phyloP scores from a whole-genome alignment of 64 coral and sea anemone genomes.

The Hydrozoanthus tunicans region DNA sequence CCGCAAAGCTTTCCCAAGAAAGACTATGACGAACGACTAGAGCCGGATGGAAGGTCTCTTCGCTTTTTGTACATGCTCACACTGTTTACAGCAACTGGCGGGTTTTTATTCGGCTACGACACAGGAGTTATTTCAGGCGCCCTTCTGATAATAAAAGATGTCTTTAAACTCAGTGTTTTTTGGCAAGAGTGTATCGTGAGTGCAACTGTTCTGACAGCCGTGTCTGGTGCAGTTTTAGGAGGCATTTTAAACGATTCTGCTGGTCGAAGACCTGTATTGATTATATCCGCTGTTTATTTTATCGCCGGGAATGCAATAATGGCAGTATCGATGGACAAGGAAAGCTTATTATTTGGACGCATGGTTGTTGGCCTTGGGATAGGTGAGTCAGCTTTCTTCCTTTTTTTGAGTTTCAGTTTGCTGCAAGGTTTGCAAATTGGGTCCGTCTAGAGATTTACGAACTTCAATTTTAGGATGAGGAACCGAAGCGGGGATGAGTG shows the following conservation, averaged over 20 bases:
- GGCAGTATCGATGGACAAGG: constrained; percentile 52
- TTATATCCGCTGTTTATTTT: constrained; percentile 60
- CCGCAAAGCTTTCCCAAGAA: too few species aligned
- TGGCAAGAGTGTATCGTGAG: constrained; percentile 87
- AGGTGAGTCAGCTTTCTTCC: constrained; percentile 43
- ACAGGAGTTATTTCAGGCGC: constrained; percentile 90
- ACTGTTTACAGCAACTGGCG: constrained; percentile 73
- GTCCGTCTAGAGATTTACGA: too few species aligned
- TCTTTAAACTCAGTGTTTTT: constrained; percentile 50
- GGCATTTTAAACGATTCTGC: constrained; percentile 63
- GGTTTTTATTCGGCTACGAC: constrained; percentile 91
- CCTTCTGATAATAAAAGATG: constrained; percentile 61
- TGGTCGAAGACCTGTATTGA: constrained; percentile 67
- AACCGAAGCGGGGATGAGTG: too few species aligned
- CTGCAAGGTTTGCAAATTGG: neutral
- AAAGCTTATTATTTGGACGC: constrained; percentile 56
- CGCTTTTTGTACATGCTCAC: neutral
- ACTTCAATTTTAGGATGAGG: too few species aligned
- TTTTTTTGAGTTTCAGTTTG: neutral
- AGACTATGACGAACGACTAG: too few species aligned
- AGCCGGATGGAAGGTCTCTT: too few species aligned
- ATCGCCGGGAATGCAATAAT: constrained; percentile 59
- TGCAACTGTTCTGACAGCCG: constrained; percentile 63
- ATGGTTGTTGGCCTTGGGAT: constrained; percentile 72
- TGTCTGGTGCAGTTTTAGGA: constrained; percentile 59